Conservation (phyloP, 2,113 vertebrate genomes). For the Rafetus swinhoei region DNA sequence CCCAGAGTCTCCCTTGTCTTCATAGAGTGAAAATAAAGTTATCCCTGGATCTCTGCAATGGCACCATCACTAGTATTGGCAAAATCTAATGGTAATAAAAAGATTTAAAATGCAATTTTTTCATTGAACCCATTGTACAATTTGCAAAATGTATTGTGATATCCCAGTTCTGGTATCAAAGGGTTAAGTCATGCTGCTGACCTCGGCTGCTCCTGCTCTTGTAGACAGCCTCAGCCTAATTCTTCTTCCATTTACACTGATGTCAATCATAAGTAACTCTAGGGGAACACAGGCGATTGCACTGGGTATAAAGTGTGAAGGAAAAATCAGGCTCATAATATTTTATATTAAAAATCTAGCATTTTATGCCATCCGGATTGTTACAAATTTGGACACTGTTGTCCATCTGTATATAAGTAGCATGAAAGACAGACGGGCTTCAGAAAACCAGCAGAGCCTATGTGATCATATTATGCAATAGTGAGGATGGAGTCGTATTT, state of each 20-base stretch:
- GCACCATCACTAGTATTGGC: not conserved
- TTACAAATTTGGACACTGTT: not conserved
- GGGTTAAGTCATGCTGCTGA: not conserved
- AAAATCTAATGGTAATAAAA: no score
- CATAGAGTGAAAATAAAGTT: not conserved
- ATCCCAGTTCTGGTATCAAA: not conserved
- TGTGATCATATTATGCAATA: not conserved
- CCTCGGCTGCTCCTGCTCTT: not conserved
- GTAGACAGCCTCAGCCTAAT: not conserved
- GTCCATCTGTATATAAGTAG: not conserved
- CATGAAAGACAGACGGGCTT: not conserved
- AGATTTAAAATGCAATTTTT: no score
- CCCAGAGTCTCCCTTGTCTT: no score
- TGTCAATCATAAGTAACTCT: not conserved
- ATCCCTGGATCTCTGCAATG: not conserved
- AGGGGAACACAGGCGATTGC: not conserved
- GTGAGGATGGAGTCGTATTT: not conserved
- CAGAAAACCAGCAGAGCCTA: not conserved
- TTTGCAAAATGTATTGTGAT: not conserved
- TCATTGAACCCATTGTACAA: not conserved
- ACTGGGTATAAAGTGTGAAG: not conserved
- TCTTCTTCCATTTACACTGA: not conserved
- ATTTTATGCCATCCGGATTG: not conserved
- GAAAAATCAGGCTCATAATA: not conserved
- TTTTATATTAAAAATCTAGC: not conserved